Evolutionary conservation across 2,888 invertebrate species (phyloP), one percentile per base, ranked within the genome.

Genomic region (Aporophyla lueneburgensis): DNA sequence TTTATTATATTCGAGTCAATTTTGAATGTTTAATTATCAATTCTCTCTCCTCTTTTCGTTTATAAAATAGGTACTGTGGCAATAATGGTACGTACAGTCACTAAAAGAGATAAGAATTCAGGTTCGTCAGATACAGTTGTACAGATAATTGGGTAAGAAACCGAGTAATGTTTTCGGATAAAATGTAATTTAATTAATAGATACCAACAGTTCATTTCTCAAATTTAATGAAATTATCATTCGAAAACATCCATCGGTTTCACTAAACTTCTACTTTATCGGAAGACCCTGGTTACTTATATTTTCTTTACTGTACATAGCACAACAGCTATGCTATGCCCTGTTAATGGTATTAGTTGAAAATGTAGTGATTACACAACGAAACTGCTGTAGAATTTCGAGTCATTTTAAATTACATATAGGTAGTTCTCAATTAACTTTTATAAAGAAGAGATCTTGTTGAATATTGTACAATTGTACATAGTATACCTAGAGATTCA

Each of bases 1-100:
- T 80, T 76, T 59, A 63, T 84, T 70, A 49, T 58, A 77, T 51
- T 70, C 46, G 49, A 54, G 76, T 78, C 59, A 78, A 83, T 75
- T 85, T 76, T 54, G 59, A 62, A 73, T 63, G 59, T 76, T 58
- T 63, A 67, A 59, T 21, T 68, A 56, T 82, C 27, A 43, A 56
- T 54, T 67, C 40, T 56, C 54, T 67, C 14, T 54, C 19, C 14
- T 65, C 19, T 9, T 76, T 76, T 5, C 19, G 14, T 43, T 51
- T 49, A 49, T 46, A 49, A 27, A 40, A 10, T 70, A 56, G 9
- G 6, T 27, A 5, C 12, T 12, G n/a, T 56, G 54, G 61, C 72
- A 51, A 5, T n/a, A 49, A 66, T 43, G n/a, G 27, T 54, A 43
- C 7, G 40, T 24, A 56, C 43, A 46, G 33, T 33, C 33, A 33